A percentile compares a stretch with the other conserved stretches of the same genome.
These are phyloP conservation scores for Tapera naevia DNA, from an alignment of 2,797 vertebrate genomes.

Conservation along the genomic window DNA sequence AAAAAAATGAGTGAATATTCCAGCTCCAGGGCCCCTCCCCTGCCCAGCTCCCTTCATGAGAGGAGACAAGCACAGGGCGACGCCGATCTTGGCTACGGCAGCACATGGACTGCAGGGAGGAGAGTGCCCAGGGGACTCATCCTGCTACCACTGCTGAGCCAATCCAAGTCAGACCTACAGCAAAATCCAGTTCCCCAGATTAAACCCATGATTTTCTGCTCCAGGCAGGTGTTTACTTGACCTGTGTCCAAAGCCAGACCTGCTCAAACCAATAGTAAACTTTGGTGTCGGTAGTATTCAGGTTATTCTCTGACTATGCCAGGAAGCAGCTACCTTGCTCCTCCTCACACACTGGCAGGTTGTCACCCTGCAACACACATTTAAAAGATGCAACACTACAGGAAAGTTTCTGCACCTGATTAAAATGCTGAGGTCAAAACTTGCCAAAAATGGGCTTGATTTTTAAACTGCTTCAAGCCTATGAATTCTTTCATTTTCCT, in stretches of 20 bases:
- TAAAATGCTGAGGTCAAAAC: background rate
- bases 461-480: conserved; percentile 34
- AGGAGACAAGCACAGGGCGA: background rate
- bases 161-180: background rate
- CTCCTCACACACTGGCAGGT: background rate
- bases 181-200: background rate
- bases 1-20: background rate
- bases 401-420: conserved; percentile 8
- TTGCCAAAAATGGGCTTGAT: background rate
- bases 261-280: background rate
- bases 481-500: conserved; percentile 8
- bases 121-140: background rate
- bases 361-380: background rate
- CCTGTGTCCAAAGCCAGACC: background rate
- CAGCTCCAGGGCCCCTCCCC: background rate
- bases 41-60: background rate
- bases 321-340: background rate
- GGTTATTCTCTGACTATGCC: background rate
- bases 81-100: background rate
- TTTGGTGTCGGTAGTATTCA: background rate
- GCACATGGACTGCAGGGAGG: background rate
- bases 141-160: background rate
- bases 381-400: conserved; percentile 7
- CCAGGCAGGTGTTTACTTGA: background rate
- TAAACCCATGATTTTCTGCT: background rate